Conservation (phyloP, 1,140 invertebrate genomes). For the Brachionus plicatilis region DNA sequence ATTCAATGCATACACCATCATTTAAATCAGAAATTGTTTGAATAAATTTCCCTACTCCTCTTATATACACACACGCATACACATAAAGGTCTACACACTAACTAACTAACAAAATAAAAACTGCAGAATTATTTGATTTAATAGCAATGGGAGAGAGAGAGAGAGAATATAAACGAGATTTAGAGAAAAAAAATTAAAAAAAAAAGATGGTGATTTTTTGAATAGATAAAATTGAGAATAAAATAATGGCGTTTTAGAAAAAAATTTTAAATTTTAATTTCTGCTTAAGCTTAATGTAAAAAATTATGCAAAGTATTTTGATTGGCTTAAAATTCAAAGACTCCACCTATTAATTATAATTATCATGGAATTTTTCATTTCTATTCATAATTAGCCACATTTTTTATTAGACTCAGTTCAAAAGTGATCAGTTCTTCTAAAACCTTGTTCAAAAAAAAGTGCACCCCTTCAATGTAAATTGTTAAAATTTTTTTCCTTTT, state of each 20-base stretch:
- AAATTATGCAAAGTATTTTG: background rate
- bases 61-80: background rate
- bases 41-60: background rate
- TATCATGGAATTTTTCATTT: background rate
- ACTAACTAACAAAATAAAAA: background rate
- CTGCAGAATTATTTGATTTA: background rate
- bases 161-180: background rate
- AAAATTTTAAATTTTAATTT: background rate
- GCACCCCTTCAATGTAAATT: too few relatives aligned
- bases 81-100: too few relatives aligned
- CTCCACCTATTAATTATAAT: background rate
- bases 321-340: background rate
- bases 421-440: background rate
- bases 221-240: slow-evolving; percentile 20
- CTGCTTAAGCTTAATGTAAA: background rate
- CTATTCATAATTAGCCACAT: background rate
- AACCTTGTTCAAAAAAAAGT: too few relatives aligned
- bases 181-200: too few relatives aligned
- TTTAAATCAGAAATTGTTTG: too few relatives aligned
- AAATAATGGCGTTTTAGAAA: slow-evolving; percentile 13
- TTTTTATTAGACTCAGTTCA: background rate
- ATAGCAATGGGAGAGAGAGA: background rate
- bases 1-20: slow-evolving; percentile 1
- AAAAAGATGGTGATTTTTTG: slow-evolving; percentile 17
- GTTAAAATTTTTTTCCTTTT: too few relatives aligned